A percentile compares a stretch with the other conserved stretches of the same genome.
Evolutionary conservation across 2,113 vertebrate genomes (phyloP).

Genomic region (Sturnira hondurensis): DNA sequence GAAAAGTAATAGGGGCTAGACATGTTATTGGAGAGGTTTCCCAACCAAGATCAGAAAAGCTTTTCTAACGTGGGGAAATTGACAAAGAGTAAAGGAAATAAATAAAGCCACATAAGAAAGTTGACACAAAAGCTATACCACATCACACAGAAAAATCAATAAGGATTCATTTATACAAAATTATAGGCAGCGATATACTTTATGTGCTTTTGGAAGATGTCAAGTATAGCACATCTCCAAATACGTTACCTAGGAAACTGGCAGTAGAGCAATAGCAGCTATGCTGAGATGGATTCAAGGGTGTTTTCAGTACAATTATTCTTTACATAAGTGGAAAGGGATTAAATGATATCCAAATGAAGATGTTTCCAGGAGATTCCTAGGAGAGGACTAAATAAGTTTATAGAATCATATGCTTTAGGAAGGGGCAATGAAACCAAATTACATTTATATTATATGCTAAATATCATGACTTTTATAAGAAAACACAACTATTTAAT

Average conservation of each 20-base stretch:
- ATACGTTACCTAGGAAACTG: not conserved
- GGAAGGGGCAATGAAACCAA: not conserved
- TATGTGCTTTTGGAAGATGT: not conserved
- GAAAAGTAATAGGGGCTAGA: not conserved
- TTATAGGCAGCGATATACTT: not conserved
- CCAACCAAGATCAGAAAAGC: not conserved
- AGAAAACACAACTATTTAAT: not conserved
- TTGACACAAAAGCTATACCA: not conserved
- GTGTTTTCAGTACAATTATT: not conserved
- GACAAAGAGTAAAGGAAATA: not conserved
- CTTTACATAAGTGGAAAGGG: not conserved
- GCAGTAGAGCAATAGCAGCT: not conserved
- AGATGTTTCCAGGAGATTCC: not conserved
- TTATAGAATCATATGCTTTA: not conserved
- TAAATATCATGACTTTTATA: not conserved
- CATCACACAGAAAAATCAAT: not conserved
- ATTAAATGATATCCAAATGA: not conserved
- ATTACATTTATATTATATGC: not conserved
- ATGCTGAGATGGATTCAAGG: not conserved
- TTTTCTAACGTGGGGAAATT: not conserved
- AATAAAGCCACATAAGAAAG: not conserved
- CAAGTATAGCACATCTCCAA: not conserved
- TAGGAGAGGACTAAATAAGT: not conserved
- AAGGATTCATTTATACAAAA: not conserved
- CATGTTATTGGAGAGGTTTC: not conserved